Evolutionary conservation across 2,113 vertebrate genomes (phyloP).

Genomic region (Mustela nigripes): DNA sequence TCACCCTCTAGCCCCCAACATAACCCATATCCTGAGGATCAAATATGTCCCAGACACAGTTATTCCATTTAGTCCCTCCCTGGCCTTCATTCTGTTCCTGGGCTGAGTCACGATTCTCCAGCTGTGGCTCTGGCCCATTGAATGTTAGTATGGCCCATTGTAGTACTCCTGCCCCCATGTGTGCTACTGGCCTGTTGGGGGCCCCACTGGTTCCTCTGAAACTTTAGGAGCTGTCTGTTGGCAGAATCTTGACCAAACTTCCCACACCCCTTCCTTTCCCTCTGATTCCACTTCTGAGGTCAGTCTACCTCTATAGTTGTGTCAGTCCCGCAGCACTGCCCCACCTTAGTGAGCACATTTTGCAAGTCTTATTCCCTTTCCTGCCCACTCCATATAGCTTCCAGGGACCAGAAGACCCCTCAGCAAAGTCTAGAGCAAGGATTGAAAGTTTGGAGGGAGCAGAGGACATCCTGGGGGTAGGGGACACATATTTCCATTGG

Average conservation of each 20-base stretch:
- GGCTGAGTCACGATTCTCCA: neutral
- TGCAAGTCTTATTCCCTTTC: neutral
- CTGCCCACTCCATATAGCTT: neutral
- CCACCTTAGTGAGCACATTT: neutral
- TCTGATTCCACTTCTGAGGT: neutral
- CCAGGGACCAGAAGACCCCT: neutral
- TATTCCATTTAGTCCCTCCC: neutral
- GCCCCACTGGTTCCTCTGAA: neutral
- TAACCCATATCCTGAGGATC: neutral
- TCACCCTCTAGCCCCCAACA: neutral
- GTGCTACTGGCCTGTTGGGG: neutral
- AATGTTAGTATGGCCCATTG: neutral
- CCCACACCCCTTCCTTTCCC: neutral
- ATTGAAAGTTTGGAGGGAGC: neutral
- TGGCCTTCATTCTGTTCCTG: neutral
- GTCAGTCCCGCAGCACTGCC: neutral
- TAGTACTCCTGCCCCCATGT: neutral
- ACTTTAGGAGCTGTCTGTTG: neutral
- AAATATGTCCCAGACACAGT: neutral
- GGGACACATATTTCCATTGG: neutral
- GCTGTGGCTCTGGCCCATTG: neutral
- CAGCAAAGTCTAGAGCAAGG: neutral
- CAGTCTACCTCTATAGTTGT: neutral
- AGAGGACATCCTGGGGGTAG: neutral
- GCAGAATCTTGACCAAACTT: neutral